Conservation (phyloP, 2,888 invertebrate species). For the Helleia helle region DNA sequence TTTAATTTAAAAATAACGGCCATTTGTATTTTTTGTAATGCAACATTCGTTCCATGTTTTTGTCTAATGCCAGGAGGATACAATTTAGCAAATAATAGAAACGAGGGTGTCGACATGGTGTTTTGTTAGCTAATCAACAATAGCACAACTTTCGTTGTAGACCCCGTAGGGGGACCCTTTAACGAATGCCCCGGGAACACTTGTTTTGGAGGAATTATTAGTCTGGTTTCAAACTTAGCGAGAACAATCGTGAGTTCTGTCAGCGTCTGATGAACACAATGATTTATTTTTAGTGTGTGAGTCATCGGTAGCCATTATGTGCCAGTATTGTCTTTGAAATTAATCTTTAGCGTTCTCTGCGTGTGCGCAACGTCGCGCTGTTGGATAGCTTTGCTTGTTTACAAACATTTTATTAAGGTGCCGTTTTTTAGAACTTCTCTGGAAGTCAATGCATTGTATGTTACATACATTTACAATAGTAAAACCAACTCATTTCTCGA, state of each 20-base stretch:
- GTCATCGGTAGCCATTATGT: constrained; percentile 61
- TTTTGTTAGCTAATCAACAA: constrained; percentile 66
- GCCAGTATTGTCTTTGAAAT: constrained; percentile 50
- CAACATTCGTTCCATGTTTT: constrained; percentile 54
- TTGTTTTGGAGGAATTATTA: constrained; percentile 71
- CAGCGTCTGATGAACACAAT: constrained; percentile 41
- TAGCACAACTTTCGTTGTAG: constrained; percentile 41
- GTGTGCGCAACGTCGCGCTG: constrained; percentile 42
- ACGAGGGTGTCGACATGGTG: constrained; percentile 67
- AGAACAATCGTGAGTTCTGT: constrained; percentile 52
- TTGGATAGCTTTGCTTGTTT: constrained; percentile 66
- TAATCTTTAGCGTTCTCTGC: constrained; percentile 27
- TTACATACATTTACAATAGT: constrained; percentile 23
- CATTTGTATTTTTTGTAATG: constrained; percentile 27
- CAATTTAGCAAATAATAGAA: constrained; percentile 54
- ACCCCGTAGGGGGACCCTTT: constrained; percentile 65
- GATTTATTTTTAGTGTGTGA: constrained; percentile 64
- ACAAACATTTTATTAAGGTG: constrained; percentile 72
- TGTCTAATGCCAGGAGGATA: constrained; percentile 50
- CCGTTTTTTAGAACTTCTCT: constrained; percentile 66
- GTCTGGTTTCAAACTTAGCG: constrained; percentile 65
- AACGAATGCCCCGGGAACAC: constrained; percentile 34
- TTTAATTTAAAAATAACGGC: constrained; percentile 57
- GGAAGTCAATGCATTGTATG: constrained; percentile 48
- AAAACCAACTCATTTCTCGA: too few species aligned